Base-by-base conservation (phyloP, 1,140 invertebrate genomes). In the Drosophila suzukii region DNA sequence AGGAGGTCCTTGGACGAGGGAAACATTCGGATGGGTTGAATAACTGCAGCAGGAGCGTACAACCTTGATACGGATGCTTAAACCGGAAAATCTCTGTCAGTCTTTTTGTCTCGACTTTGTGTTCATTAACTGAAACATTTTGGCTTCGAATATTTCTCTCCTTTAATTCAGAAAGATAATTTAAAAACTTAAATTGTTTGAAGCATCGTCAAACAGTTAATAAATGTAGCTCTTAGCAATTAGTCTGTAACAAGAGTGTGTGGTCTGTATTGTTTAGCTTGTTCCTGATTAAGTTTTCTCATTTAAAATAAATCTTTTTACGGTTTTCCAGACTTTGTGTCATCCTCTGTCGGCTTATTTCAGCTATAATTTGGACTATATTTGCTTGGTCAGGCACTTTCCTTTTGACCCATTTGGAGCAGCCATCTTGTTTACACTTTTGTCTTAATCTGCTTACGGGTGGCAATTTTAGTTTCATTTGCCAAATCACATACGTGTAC, bases 341-440 rank as follows among this genome's bases (percentile, higher is more conserved):
- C 54, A 17, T 13, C 39, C 11, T 15, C 49, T 27, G 11, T 49
- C 15, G 8, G 4, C 20, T 46, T 8, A 46, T 17, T 20, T 46
- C 6, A 56, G 30, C 30, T 41, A 20, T 36, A 57, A 71, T 41
- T 49, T 15, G 12, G 20, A 20, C 32, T 39, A 10, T 38, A 47
- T 41, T 70, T 51, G 58, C 58, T 17, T 53, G 59, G 32, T 24
- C 44, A 34, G 38, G 13, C 50, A 44, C 50, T 46, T 43, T 46
- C 30, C 51, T 63, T 54, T 34, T 57, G 65, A 39, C 41, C 50
- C 67, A 55, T 39, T 71, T 49, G 34, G 39, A 41, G 43, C n/a
- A 20, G 3, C 50, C 65, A n/a, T 32, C 36, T 71, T 50, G 65
- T 43, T 71, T 71, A 57, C 43, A 71, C 51, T 36, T 50, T 58